Evolutionary conservation across 2,888 invertebrate species (phyloP), one percentile per base, ranked within the genome.

Genomic region (Drosophila sordidapex): DNA sequence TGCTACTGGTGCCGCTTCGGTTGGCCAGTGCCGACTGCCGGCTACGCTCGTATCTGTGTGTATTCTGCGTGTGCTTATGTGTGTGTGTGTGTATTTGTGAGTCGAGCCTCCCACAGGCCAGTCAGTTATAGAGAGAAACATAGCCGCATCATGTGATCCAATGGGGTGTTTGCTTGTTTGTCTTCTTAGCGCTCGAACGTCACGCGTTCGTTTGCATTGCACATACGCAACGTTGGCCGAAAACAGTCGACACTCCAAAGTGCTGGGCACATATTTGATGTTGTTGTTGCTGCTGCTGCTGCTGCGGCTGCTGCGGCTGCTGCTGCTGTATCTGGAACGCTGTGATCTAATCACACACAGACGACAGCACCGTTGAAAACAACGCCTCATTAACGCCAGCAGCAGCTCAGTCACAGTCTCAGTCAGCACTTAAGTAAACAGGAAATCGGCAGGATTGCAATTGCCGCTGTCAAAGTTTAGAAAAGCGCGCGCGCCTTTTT

Each of bases 191-290:
- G 79, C 72, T 76, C 65, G 78, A 76, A 74, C 76, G 82, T 80
- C 85, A 84, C 83, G 70, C 87, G 81, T 87, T 78, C 70, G 63
- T 74, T 78, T 76, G 69, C 71, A 80, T 80, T 85, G 80, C 83
- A 76, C 85, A 85, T 85, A 84, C 85, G 85, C 84, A 81, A 53
- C 66, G 87, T 87, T 70, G 81, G 56, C 74, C 76, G 65, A 77
- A 79, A 75, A 79, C 56, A 43, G 15, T 27, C 77, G 68, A 79
- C 77, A 80, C 66, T 69, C 63, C 62, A 74, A 76, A 79, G 79
- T 79, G 75, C 73, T 79, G 69, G 69, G 69, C 69, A 79, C 69
- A 79, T 66, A 79, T 79, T 79, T 79, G 70, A 43, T 73, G 46
- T 51, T 72, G 51, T 29, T 63, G 62, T 15, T 62, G 57, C 18